Base-by-base conservation (phyloP, 2,888 invertebrate genomes). In the Megaustenia siamemsis region DNA sequence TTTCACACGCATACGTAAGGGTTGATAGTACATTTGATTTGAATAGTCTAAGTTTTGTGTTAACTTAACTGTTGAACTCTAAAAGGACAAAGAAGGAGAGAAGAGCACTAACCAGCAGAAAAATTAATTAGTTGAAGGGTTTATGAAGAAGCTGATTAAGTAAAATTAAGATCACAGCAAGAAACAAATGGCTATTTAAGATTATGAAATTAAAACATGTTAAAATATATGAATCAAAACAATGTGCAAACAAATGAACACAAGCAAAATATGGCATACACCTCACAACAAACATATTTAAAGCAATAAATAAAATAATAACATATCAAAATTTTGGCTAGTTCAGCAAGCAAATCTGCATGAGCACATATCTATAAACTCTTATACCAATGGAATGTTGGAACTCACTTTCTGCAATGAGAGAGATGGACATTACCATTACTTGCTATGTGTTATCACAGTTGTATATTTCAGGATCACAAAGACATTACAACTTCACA, bases 361-460 rank as follows among this genome's bases (percentile, higher is more conserved):
- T 60, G 60, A 32, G 38, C 38, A 56, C n/a, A 63, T 28, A 32
- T 32, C n/a, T 4, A 6, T 32, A 63, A 35, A 28, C 21, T 43
- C n/a, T 56, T 8, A 56, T 56, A 77, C 60, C 38, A 77, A 77
- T 15, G 60, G 38, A 32, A 40, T 43, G 56, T 43, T 73, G 3
- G 53, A 40, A 73, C 82, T 82, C 82, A 82, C 82, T 60, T 73
- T 82, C 82, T 82, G 82, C 35, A 73, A 73, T 73, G 28, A 69
- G 49, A 69, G 6, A 73, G 60, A 78, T 6, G 38, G 24, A 56
- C 4, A 28, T 1, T 75, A 43, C 8, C 28, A 60, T 45, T n/a
- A n/a, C n/a, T 73, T 28, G 8, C 15, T 6, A 75, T 49, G 49
- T 69, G 40, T 40, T 69, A 24, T 69, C 5, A 5, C 3, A n/a